Percentiles rank a stretch among this genome's conserved stretches.
Conservation (phyloP, 2,888 invertebrate genomes). For the Drosophila flavopinicola region DNA sequence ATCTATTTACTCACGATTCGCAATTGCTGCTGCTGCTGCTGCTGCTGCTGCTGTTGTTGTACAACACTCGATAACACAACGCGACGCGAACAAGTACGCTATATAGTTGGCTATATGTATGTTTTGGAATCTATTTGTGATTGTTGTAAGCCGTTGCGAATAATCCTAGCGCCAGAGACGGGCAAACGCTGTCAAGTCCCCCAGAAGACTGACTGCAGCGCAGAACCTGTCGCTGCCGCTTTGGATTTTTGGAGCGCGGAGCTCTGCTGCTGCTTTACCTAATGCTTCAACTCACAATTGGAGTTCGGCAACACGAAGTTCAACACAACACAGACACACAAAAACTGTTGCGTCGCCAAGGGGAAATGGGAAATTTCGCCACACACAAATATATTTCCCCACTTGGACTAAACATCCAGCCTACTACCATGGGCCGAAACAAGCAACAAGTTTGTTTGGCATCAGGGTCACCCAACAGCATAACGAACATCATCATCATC, state of each 20-base stretch:
- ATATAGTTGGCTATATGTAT: conserved; percentile 8
- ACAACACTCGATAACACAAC: conserved; percentile 20
- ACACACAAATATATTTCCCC: conserved; percentile 26
- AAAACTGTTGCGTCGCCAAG: conserved; percentile 51
- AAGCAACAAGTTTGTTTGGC: conserved; percentile 75
- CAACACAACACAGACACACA: neutral
- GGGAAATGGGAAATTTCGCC: conserved; percentile 49
- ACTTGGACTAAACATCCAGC: conserved; percentile 39
- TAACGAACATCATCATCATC: conserved; percentile 11
- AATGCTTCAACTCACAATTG: conserved; percentile 48
- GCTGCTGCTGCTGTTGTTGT: no score
- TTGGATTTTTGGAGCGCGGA: neutral
- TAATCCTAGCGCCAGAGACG: conserved; percentile 41
- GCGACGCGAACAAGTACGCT: conserved; percentile 17
- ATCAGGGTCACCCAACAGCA: conserved; percentile 63
- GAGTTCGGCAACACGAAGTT: conserved; percentile 67
- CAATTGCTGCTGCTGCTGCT: conserved; percentile 29
- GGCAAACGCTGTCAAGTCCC: conserved; percentile 75
- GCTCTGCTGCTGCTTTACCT: conserved; percentile 11
- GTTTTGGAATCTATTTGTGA: neutral
- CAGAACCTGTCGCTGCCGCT: conserved; percentile 9
- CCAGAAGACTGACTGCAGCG: conserved; percentile 61
- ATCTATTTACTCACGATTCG: conserved; percentile 58
- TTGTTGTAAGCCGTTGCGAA: neutral
- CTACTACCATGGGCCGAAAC: conserved; percentile 41